These are phyloP conservation scores for Felis catus DNA, from an alignment of 2,113 vertebrate species.

Conservation along the genomic window F.catus_Fca126_mat1.0 CM031421.1:13840001-13840500, in stretches of 20 bases:
- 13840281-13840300: constrained; percentile 67
- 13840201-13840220: constrained; percentile 44
- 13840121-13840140: constrained; percentile 19
- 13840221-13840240: constrained; percentile 61
- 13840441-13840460: not conserved
- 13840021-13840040: not conserved
- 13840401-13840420: constrained; percentile 41
- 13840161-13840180: not conserved
- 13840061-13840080: not conserved
- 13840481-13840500: not conserved
- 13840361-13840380: constrained; percentile 36
- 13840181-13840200: constrained; percentile 47
- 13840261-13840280: constrained; percentile 56
- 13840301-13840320: constrained; percentile 63
- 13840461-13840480: not conserved
- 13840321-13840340: constrained; percentile 55
- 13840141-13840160: not conserved
- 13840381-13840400: not conserved
- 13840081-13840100: not conserved
- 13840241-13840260: constrained; percentile 50
- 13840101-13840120: constrained; percentile 39
- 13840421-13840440: not conserved
- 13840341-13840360: constrained; percentile 51
- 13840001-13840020: constrained; percentile 6
- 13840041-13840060: not conserved